Percentiles rank a stretch among this genome's conserved stretches.
These are phyloP conservation scores for Caradrina kadenii DNA, from an alignment of 2,888 invertebrate species.

Conservation along the genomic window DNA sequence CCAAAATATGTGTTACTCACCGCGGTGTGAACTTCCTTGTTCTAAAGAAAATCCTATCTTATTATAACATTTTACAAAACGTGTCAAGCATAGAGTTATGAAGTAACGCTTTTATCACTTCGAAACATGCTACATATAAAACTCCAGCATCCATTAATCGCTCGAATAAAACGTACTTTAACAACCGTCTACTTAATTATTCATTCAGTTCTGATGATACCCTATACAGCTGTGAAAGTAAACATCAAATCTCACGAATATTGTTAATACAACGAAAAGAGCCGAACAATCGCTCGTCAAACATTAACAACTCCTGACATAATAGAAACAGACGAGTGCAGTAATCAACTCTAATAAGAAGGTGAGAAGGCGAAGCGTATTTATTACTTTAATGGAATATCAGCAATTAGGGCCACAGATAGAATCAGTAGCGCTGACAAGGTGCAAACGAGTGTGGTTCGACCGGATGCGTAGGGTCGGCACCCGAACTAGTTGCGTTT, in stretches of 20 bases:
- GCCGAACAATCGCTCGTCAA: conserved; percentile 80
- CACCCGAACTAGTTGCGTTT: conserved; percentile 64
- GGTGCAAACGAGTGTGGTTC: conserved; percentile 89
- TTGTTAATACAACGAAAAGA: conserved; percentile 77
- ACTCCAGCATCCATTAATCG: conserved; percentile 66
- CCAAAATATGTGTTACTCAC: conserved; percentile 78
- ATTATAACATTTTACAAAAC: conserved; percentile 59
- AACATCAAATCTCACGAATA: conserved; percentile 79
- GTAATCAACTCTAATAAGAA: conserved; percentile 87
- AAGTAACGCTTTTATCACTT: conserved; percentile 56
- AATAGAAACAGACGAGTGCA: conserved; percentile 85
- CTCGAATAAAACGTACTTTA: conserved; percentile 68
- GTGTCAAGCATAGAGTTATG: conserved; percentile 51
- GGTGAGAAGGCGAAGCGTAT: conserved; percentile 86
- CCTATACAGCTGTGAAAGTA: conserved; percentile 75
- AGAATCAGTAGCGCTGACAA: conserved; percentile 89
- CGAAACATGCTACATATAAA: conserved; percentile 62
- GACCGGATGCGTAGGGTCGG: conserved; percentile 83
- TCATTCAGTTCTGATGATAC: conserved; percentile 75
- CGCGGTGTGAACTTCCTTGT: conserved; percentile 75
- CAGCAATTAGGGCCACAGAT: conserved; percentile 88
- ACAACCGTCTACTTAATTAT: conserved; percentile 72
- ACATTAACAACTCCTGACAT: conserved; percentile 84
- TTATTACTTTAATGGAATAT: conserved; percentile 90
- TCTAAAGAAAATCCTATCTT: conserved; percentile 59